Percentiles rank a stretch among this genome's conserved stretches.
These are phyloP conservation scores for Agapornis roseicollis DNA, from an alignment of 2,113 vertebrate genomes.

Conservation along the genomic window DNA sequence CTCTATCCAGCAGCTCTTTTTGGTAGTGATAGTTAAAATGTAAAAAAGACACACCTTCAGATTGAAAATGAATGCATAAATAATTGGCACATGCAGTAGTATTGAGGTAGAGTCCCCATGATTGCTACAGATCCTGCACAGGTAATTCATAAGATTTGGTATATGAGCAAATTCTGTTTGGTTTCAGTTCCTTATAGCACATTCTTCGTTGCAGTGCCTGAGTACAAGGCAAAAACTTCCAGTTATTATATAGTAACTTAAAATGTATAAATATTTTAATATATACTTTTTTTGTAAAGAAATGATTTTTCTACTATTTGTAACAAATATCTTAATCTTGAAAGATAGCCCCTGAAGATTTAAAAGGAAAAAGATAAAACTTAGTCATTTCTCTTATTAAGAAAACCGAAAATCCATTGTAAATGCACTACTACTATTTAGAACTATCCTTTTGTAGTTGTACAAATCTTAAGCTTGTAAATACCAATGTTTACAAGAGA, in stretches of 20 bases:
- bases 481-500: constrained; percentile 76
- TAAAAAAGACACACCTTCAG: neutral
- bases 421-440: constrained; percentile 76
- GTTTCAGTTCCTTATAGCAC: constrained; percentile 11
- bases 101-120: neutral
- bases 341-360: constrained; percentile 69
- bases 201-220: constrained; percentile 16
- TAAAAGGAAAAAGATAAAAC: constrained; percentile 71
- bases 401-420: constrained; percentile 48
- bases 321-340: constrained; percentile 73
- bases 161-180: constrained; percentile 41
- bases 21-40: neutral
- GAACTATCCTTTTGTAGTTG: constrained; percentile 67
- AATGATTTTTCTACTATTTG: constrained; percentile 81
- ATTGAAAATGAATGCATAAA: neutral
- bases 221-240: constrained; percentile 50
- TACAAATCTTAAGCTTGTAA: constrained; percentile 69
- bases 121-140: neutral
- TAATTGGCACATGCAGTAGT: constrained; percentile 18
- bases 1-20: constrained; percentile 14
- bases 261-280: constrained; percentile 85
- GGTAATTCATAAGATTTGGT: neutral
- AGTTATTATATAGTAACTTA: constrained; percentile 76
- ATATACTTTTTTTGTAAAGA: constrained; percentile 82
- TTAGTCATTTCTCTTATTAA: constrained; percentile 38